Evolutionary conservation across 1,140 invertebrate species (phyloP).

Genomic region (Linepithema humile): DNA sequence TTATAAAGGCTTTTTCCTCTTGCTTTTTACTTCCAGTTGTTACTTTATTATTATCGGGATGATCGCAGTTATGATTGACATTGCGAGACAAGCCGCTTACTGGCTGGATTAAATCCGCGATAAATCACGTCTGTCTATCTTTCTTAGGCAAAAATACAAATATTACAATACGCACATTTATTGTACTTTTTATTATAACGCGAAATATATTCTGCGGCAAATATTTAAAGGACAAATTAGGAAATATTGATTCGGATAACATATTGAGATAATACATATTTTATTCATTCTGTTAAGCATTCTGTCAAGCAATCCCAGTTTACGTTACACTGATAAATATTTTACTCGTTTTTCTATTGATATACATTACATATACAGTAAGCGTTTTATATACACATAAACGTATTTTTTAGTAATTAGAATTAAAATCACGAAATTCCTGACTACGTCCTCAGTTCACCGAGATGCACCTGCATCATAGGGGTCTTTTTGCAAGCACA

Average conservation of each 20-base stretch:
- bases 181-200: not conserved
- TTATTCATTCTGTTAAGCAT: not conserved
- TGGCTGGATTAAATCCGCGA: not conserved
- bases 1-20: conserved; percentile 23
- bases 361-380: not conserved
- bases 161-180: not conserved
- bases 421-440: conserved; percentile 34
- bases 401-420: conserved; percentile 26
- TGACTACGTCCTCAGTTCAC: conserved; percentile 36
- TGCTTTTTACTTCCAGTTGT: not conserved
- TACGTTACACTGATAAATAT: not conserved
- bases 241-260: no score
- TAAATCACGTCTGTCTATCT: not conserved
- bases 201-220: not conserved
- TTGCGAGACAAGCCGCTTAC: not conserved
- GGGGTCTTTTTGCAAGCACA: conserved; percentile 45
- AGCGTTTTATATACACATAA: not conserved
- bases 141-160: not conserved
- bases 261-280: no score
- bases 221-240: not conserved
- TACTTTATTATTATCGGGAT: conserved; percentile 22
- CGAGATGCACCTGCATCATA: conserved; percentile 58
- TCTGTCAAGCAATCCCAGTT: not conserved
- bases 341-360: not conserved
- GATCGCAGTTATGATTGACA: not conserved